Base-by-base conservation (phyloP, 2,888 invertebrate genomes). In the Nematopogon swammerdamellus region DNA sequence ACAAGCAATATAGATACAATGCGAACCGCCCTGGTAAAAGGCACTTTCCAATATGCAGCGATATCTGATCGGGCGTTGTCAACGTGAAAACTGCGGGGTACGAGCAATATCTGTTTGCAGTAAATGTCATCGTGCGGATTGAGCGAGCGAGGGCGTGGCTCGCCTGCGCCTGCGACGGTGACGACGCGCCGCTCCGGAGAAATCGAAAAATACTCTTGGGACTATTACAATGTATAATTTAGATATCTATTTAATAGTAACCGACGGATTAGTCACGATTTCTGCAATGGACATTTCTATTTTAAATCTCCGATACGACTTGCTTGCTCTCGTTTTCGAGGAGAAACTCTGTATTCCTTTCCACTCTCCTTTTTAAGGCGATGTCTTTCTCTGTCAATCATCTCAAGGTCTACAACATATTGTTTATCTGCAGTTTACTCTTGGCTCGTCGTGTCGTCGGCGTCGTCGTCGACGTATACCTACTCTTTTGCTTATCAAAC, bases 51-150 rank as follows among this genome's bases (percentile, higher is more conserved):
- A 25, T 36, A 14, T 14, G 3, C 36, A 14, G 36, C 11, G 36
- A 8, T 18, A 65, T 65, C 63, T 59, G 63, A 65, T 64, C 60
- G 61, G 52, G 56, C 62, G 60, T 63, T 68, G 69, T 67, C 68
- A 68, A 63, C 64, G 60, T 56, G 62, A 61, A 57, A 63, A 63
- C 62, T 60, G 58, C 60, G 56, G 59, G 54, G 63, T 36, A 30
- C 46, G 25, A 46, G 65, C 64, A 65, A 63, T 65, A 67, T 67
- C 65, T 54, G 55, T 50, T 46, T 50, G 49, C 30, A 52, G 59
- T 63, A 68, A 70, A 70, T 70, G 68, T 67, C 68, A 70, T 68
- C 68, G 57, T 60, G 64, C 63, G 63, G 63, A 65, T 20, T 44
- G 50, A 46, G 42, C 45, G n/a, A 60, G 63, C 53, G 50, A 49